Percentiles rank a stretch among this genome's conserved stretches.
Evolutionary conservation across 1,140 invertebrate genomes (phyloP).

Genomic region (Pogonomyrmex californicus): DNA sequence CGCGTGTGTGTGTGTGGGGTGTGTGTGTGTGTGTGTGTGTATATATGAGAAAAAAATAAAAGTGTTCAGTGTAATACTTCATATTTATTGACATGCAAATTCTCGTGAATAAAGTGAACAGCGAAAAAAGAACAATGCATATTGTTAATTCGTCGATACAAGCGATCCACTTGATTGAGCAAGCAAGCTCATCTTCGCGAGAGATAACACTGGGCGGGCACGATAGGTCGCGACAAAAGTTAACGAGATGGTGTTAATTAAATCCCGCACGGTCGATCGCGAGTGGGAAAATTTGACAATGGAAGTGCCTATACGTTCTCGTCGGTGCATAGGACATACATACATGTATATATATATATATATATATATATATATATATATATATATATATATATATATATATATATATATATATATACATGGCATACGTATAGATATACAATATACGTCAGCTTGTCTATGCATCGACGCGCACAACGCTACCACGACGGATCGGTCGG

Average conservation of each 20-base stretch:
- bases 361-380: neutral
- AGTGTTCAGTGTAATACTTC: neutral
- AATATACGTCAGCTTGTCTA: slow-evolving; percentile 58
- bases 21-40: no score
- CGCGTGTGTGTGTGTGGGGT: no score
- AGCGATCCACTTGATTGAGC: slow-evolving; percentile 49
- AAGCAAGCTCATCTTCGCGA: slow-evolving; percentile 65
- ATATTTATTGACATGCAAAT: slow-evolving; percentile 21
- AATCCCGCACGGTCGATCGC: slow-evolving; percentile 70
- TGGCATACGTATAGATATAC: neutral
- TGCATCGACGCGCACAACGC: slow-evolving; percentile 53
- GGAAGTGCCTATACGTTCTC: slow-evolving; percentile 20
- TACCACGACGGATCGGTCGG: slow-evolving; percentile 46
- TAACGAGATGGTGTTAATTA: slow-evolving; percentile 78
- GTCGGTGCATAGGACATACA: slow-evolving; percentile 9
- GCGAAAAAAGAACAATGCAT: slow-evolving; percentile 30
- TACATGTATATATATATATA: slow-evolving; percentile 4
- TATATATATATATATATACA: slow-evolving; percentile 37
- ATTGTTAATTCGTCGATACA: slow-evolving; percentile 64
- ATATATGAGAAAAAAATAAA: neutral
- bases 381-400: slow-evolving; percentile 4
- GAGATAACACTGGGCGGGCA: slow-evolving; percentile 54
- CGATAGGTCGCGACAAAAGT: slow-evolving; percentile 71
- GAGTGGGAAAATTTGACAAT: slow-evolving; percentile 76
- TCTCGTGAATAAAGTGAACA: slow-evolving; percentile 5